Evolutionary conservation across 2,888 invertebrate species (phyloP).

Genomic region (Hecatera dysodea): DNA sequence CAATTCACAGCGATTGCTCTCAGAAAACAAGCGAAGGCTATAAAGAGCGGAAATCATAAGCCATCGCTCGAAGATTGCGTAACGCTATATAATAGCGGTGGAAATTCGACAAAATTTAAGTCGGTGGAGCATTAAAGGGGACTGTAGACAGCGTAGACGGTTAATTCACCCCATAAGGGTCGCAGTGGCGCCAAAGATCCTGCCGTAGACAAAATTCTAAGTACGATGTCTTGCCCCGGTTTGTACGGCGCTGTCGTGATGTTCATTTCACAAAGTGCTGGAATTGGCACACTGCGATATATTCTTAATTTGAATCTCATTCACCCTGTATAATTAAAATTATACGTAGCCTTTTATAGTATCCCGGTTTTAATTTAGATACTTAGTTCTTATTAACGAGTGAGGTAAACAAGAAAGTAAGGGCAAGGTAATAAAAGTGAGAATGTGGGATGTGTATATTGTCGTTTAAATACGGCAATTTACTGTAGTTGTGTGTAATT

Average conservation of each 20-base stretch:
- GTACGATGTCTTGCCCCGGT: slow-evolving; percentile 80
- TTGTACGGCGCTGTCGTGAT: slow-evolving; percentile 66
- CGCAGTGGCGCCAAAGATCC: slow-evolving; percentile 88
- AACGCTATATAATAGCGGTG: slow-evolving; percentile 85
- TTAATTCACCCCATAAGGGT: slow-evolving; percentile 90
- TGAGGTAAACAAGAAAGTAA: slow-evolving; percentile 38
- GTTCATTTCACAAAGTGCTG: slow-evolving; percentile 65
- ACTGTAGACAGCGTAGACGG: slow-evolving; percentile 84
- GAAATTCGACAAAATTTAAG: slow-evolving; percentile 90
- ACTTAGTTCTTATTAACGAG: slow-evolving; percentile 30
- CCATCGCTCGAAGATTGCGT: slow-evolving; percentile 83
- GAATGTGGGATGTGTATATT: slow-evolving; percentile 34
- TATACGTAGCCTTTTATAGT: slow-evolving; percentile 15
- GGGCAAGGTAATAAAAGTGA: slow-evolving; percentile 45
- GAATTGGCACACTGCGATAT: slow-evolving; percentile 59
- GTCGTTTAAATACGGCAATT: slow-evolving; percentile 23
- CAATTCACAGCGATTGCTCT: slow-evolving; percentile 64
- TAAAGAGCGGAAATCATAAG: slow-evolving; percentile 88
- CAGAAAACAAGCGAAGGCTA: slow-evolving; percentile 76
- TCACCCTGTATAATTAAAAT: slow-evolving; percentile 25
- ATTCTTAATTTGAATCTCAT: slow-evolving; percentile 48
- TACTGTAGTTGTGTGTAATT: slow-evolving; percentile 33
- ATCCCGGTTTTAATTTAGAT: slow-evolving; percentile 16
- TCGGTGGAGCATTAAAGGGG: slow-evolving; percentile 89
- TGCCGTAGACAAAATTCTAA: slow-evolving; percentile 89